Base-by-base conservation (phyloP, 2,113 vertebrate genomes). In the Cinclus mexicanus region DNA sequence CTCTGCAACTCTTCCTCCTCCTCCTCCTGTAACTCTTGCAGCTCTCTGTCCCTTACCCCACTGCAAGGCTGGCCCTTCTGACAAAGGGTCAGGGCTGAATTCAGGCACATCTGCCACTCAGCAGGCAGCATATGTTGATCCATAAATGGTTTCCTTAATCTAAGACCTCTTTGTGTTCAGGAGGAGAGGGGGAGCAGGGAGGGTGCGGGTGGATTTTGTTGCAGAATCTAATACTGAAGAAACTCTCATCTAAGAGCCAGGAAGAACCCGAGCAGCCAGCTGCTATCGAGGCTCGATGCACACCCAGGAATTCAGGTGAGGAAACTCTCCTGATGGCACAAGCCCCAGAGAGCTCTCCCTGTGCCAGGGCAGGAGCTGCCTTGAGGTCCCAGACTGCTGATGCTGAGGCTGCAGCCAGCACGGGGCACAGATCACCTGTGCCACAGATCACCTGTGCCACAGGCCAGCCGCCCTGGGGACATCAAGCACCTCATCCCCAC, bases 31-130 rank as follows among this genome's bases (percentile, higher is more conserved):
- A 5, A 17, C 2, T 4, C 41, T 7, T 20, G 39, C 18, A 42
- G 35, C 52, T n/a, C 60, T 22, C 65, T 0, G 0, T 47, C 41
- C 61, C 41, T 26, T 0, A 6, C 35, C 61, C 22, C 18, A 4
- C 5, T 2, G 10, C 8, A 2, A 25, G n/a, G 18, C 6, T 52
- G 86, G n/a, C 28, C 52, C 89, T 65, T 7, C 59, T 21, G 14
- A 14, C 33, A 6, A 3, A 35, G 60, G 9, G 6, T 2, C 71
- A 17, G 49, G 6, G 49, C 3, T 55, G 41, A 17, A 18, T 7
- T 21, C 63, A 26, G 57, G 39, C 76, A 63, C 80, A 56, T 21
- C 76, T 64, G 67, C 68, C 71, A 6, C 72, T 22, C 47, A 26
- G 5, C 55, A 31, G 60, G 41, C 65, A 78, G 69, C 50, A 20